phyloP scores from a whole-genome alignment of 2,888 invertebrate genomes.

The Sminthurinus aureus region DNA sequence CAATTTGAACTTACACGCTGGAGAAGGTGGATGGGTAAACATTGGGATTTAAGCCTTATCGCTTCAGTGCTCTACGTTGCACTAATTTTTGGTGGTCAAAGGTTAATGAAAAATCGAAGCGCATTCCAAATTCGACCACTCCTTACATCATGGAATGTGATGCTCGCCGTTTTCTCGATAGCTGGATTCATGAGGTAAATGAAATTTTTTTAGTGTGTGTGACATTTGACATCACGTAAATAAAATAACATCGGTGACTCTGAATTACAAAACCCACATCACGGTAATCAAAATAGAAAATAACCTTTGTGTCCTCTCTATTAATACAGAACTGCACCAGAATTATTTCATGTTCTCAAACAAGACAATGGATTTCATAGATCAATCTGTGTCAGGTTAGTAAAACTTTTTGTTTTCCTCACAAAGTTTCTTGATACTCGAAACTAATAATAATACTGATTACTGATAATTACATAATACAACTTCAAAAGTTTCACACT shows the following conservation, averaged over 20 bases:
- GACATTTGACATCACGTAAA: no score
- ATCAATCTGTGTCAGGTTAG: slow-evolving; percentile 90
- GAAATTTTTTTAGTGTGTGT: no score
- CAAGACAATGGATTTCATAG: slow-evolving; percentile 90
- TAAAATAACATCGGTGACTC: no score
- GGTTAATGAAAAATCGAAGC: slow-evolving; percentile 90
- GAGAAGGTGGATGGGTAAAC: slow-evolving; percentile 92
- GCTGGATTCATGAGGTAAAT: slow-evolving; percentile 89
- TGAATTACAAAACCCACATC: no score
- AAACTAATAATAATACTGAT: neutral
- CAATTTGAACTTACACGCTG: slow-evolving; percentile 54
- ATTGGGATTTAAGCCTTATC: slow-evolving; percentile 94
- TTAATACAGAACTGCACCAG: slow-evolving; percentile 84
- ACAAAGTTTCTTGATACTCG: neutral
- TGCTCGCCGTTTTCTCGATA: slow-evolving; percentile 92
- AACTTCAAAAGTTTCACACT: no score
- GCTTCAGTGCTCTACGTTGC: slow-evolving; percentile 90
- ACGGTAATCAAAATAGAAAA: no score
- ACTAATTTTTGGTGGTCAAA: slow-evolving; percentile 91
- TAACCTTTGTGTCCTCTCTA: no score
- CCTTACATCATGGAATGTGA: slow-evolving; percentile 90
- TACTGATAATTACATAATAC: neutral
- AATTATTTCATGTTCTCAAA: slow-evolving; percentile 83
- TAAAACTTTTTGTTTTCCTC: neutral
- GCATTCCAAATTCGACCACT: slow-evolving; percentile 88